A percentile compares a stretch with the other conserved stretches of the same genome.
Conservation (phyloP, 2,113 vertebrate genomes). For the Urocynchramus pylzowi region DNA sequence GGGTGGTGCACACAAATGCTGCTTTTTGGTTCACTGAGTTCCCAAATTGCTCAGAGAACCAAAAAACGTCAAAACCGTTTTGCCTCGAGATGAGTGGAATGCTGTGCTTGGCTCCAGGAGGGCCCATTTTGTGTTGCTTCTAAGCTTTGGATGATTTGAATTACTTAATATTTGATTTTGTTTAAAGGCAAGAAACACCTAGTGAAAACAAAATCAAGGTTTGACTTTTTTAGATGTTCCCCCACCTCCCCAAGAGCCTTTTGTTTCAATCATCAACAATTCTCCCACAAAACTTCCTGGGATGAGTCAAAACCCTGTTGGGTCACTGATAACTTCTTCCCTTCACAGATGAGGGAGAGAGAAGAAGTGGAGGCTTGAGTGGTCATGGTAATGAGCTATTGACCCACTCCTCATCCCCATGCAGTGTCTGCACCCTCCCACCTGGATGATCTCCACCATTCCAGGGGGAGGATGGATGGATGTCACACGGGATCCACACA, state of each 20-base stretch:
- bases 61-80: conserved; percentile 7
- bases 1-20: not conserved
- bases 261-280: not conserved
- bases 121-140: not conserved
- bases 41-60: not conserved
- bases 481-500: not conserved
- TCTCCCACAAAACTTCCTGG: not conserved
- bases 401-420: rapidly evolving
- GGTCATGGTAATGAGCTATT: rapidly evolving
- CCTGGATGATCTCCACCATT: not conserved
- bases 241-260: rapidly evolving
- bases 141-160: not conserved
- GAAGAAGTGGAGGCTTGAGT: not conserved
- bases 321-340: not conserved
- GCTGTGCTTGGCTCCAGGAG: not conserved
- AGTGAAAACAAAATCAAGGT: not conserved
- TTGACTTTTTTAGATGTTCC: not conserved
- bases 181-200: not conserved
- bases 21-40: not conserved
- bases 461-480: not conserved
- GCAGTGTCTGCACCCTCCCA: not conserved
- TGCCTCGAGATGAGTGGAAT: not conserved
- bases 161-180: not conserved
- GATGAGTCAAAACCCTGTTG: not conserved
- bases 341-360: not conserved